Base-by-base conservation (phyloP, 2,797 vertebrate species). In the Propithecus deckenii region DNA sequence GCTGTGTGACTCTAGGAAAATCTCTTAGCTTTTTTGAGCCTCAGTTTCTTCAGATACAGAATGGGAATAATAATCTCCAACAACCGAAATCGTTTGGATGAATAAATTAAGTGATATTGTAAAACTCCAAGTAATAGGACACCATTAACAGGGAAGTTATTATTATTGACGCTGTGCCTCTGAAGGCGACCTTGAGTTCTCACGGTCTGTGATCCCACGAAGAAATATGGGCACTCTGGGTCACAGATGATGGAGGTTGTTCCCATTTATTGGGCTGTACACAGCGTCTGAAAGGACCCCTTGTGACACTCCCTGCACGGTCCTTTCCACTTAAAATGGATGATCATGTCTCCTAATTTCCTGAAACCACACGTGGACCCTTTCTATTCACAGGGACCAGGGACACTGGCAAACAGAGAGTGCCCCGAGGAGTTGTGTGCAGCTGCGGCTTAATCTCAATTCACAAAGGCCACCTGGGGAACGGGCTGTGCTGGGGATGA, bases 391-490 rank as follows among this genome's bases (percentile, higher is more conserved):
- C 6, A 38, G 59, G 71, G 92, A 57, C 76, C 71, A 50, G 72
- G 52, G 92, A 8, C 41, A 1, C 0, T 1, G 52, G 69, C 35
- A 48, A 46, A 67, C 79, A 55, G 55, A 17, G 48, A 32, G 22
- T 11, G 83, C 43, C 59, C 71, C 10, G 22, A 72, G 89, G 41
- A 43, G 59, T 59, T 78, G 25, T 63, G 57, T 74, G 89, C 84
- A 97, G 88, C 96, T 96, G 80, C 76, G 86, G 72, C 79, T 85
- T 91, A 75, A 94, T 92, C 94, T 94, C 96, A 91, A 94, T 97
- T 79, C 97, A 94, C 94, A 96, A 91, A 89, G 84, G 83, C 91
- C 95, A 80, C 88, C 91, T 92, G 92, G 95, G 96, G 80, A 89
- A 25, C 18, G 0, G n/a, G 88, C 89, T 38, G 20, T 11, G 74